Base-by-base conservation (phyloP, 2,113 vertebrate genomes). In the Ophiodon elongatus region DNA sequence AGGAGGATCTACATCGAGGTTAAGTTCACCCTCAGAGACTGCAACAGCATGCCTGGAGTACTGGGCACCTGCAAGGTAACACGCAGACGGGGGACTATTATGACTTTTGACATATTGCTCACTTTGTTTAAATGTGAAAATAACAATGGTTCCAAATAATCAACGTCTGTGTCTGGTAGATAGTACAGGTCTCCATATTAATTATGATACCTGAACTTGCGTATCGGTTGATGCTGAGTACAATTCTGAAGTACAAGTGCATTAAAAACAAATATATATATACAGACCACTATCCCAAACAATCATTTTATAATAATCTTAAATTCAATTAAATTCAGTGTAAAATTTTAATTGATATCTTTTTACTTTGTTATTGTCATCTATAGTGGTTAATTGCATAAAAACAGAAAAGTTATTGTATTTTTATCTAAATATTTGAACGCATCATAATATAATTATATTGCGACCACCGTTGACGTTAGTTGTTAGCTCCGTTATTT, bases 1-100 rank as follows among this genome's bases (percentile, higher is more conserved):
- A 96, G 95, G 14, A 95, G 98, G 0, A 97, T 99, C 82, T 99
- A 99, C 0, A 97, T 97, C 0, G 98, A 99, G 96, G 96, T 99
- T 85, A 99, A 98, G 81, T 99, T 99, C 93, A 99, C 98, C 0
- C 94, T 99, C 29, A 93, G 98, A 6, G 98, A 99, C 93, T 99
- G 98, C 54, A 99, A 99, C 95, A 99, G 98, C 94, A 99, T 99
- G 97, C 98, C 98, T 0, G 98, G 98, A 0, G 98, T 99, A 4
- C 94, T 97, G 85, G 97, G 98, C 64, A 99, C 98, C 85, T 99
- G 98, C 96, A 99, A 99, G 94, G 94, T 93, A 88, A 70, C 29
- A 23, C 25, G 5, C 4, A 23, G 2, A 78, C 31, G 33, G 17
- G 41, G 47, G 27, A 43, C 43, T 45, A 45, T 45, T 15, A 45